Evolutionary conservation across 2,797 vertebrate species (phyloP).

Genomic region (Carapus acus): DNA sequence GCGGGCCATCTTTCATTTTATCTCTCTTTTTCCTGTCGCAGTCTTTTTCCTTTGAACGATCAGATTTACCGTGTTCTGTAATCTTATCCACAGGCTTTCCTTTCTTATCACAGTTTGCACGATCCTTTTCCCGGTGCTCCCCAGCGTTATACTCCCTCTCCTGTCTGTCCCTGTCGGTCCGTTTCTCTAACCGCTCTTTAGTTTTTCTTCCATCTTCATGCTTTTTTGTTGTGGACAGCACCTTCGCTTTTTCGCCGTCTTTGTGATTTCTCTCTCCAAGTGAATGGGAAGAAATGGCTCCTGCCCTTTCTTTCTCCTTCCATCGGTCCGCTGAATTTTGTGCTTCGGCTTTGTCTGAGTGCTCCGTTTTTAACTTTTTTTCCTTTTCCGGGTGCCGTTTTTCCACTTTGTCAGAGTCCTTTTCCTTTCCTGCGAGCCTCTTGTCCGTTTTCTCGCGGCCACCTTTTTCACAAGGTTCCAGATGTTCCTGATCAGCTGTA

Average conservation of each 20-base stretch:
- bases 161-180: conserved; percentile 80
- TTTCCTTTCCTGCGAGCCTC: conserved; percentile 80
- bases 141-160: conserved; percentile 78
- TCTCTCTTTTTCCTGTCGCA: conserved; percentile 87
- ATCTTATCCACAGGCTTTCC: conserved; percentile 81
- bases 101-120: conserved; percentile 80
- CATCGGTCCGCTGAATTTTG: conserved; percentile 79
- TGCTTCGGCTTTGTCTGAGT: conserved; percentile 80
- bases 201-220: conserved; percentile 85
- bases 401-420: conserved; percentile 85
- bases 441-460: conserved; percentile 85
- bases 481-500: conserved; percentile 78
- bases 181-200: conserved; percentile 88
- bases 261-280: conserved; percentile 83
- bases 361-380: conserved; percentile 85
- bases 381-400: conserved; percentile 88
- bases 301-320: conserved; percentile 77
- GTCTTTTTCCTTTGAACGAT: conserved; percentile 80
- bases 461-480: conserved; percentile 82
- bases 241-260: conserved; percentile 88
- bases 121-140: conserved; percentile 84
- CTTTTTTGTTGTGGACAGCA: conserved; percentile 73
- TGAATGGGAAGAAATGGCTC: conserved; percentile 63
- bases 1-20: conserved; percentile 78
- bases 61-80: conserved; percentile 78